A percentile compares a stretch with the other conserved stretches of the same genome.
These are phyloP conservation scores for Halictus ligatus DNA, from an alignment of 2,888 invertebrate species.

Conservation along the genomic window DNA sequence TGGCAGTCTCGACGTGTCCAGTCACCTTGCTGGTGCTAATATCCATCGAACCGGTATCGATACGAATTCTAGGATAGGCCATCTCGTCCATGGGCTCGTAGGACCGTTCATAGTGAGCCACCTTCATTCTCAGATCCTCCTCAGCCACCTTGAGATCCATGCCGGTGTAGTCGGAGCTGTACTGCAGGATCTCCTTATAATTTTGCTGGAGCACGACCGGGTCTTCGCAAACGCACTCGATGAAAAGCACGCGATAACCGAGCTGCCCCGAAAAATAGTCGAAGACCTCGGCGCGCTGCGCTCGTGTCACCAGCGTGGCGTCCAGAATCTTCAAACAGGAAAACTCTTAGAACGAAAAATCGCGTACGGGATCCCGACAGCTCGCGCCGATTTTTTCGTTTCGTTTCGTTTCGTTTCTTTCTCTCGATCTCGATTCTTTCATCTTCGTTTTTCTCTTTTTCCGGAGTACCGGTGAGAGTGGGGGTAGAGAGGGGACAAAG, in stretches of 20 bases:
- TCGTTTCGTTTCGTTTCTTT: too few relatives aligned
- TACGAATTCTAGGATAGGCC: slow-evolving; percentile 82
- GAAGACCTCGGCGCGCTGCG: slow-evolving; percentile 91
- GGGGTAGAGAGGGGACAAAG: not conserved
- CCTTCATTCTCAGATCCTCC: slow-evolving; percentile 91
- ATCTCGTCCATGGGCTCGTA: slow-evolving; percentile 92
- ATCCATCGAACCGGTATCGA: slow-evolving; percentile 85
- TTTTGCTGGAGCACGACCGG: slow-evolving; percentile 89
- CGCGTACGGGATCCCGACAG: not conserved
- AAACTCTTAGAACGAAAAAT: slow-evolving; percentile 38
- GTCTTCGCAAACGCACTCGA: slow-evolving; percentile 96
- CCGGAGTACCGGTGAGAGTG: not conserved
- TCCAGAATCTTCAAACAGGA: slow-evolving; percentile 91
- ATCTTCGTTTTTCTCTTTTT: not conserved
- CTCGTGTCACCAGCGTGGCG: slow-evolving; percentile 95
- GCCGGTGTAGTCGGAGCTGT: slow-evolving; percentile 94
- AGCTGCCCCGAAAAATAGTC: slow-evolving; percentile 90
- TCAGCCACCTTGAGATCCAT: slow-evolving; percentile 92
- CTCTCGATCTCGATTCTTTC: not conserved
- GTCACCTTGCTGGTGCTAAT: slow-evolving; percentile 90
- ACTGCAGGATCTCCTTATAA: slow-evolving; percentile 92
- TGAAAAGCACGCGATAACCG: slow-evolving; percentile 94
- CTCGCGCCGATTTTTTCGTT: not conserved
- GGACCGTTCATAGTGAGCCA: slow-evolving; percentile 93
- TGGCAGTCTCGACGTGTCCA: slow-evolving; percentile 93